A percentile compares a stretch with the other conserved stretches of the same genome.
Conservation (phyloP, 2,797 vertebrate species). For the Chrosomus eos region DNA sequence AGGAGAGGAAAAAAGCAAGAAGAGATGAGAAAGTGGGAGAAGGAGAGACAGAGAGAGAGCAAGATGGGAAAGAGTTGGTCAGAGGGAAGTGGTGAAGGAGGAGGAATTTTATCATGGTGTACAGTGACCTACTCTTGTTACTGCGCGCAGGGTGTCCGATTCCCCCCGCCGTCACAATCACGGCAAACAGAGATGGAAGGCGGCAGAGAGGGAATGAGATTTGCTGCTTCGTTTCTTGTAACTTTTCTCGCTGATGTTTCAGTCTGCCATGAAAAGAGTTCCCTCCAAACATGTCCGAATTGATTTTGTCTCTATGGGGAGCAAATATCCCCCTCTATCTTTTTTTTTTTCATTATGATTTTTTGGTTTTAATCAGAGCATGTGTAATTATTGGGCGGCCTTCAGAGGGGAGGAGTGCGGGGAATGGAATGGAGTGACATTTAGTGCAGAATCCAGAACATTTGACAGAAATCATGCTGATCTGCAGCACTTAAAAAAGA, state of each 20-base stretch:
- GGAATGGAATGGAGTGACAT: slow-evolving; percentile 21
- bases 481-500: not conserved
- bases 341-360: not conserved
- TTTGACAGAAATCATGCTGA: slow-evolving; percentile 4
- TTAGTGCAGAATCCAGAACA: slow-evolving; percentile 2
- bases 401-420: slow-evolving; percentile 1
- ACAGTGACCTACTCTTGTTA: slow-evolving; percentile 98
- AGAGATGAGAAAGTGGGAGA: slow-evolving; percentile 72
- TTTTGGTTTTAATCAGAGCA: slow-evolving; percentile 12
- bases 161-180: slow-evolving; percentile 66
- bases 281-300: slow-evolving; percentile 7
- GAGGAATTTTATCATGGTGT: slow-evolving; percentile 99
- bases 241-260: slow-evolving; percentile 41
- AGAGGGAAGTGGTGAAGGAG: slow-evolving; percentile 94
- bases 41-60: slow-evolving; percentile 79
- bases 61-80: slow-evolving; percentile 80
- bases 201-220: slow-evolving; percentile 45
- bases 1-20: slow-evolving; percentile 80
- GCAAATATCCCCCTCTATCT: not conserved
- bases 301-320: slow-evolving; percentile 19
- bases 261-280: slow-evolving; percentile 30
- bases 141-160: slow-evolving; percentile 87
- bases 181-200: slow-evolving; percentile 38
- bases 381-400: slow-evolving; percentile 19
- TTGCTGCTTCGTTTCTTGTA: slow-evolving; percentile 38